phyloP scores from a whole-genome alignment of 1,140 invertebrate genomes.

The Cyphomyrmex costatus region DNA sequence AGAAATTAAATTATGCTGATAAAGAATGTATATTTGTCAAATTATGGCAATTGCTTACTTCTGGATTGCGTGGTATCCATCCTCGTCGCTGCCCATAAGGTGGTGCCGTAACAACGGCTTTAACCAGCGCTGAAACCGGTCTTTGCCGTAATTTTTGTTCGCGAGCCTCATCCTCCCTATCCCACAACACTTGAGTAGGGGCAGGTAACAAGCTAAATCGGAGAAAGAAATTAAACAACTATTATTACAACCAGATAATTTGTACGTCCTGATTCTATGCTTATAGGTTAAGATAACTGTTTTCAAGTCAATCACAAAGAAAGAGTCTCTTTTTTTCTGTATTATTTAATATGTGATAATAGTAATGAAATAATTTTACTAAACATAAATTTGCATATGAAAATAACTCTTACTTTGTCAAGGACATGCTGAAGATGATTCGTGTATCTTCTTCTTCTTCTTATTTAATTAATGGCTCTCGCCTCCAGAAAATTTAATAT shows the following conservation, averaged over 20 bases:
- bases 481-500: too few relatives aligned
- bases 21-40: background rate
- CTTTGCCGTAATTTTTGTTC: conserved; percentile 88
- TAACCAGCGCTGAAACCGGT: conserved; percentile 91
- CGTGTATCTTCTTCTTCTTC: too few relatives aligned
- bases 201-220: conserved; percentile 91
- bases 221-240: conserved; percentile 59
- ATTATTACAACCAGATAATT: background rate
- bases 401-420: conserved; percentile 32
- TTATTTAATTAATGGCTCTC: too few relatives aligned
- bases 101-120: conserved; percentile 95
- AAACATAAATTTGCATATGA: background rate
- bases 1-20: conserved; percentile 25
- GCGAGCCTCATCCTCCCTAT: conserved; percentile 94
- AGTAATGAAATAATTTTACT: background rate
- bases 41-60: conserved; percentile 89
- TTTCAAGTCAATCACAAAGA: background rate
- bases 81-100: conserved; percentile 98
- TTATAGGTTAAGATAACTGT: background rate
- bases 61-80: conserved; percentile 95
- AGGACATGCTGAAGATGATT: background rate
- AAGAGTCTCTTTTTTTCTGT: background rate
- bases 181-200: conserved; percentile 94
- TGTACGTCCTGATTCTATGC: background rate
- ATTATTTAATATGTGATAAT: background rate